Evolutionary conservation across 2,113 vertebrate genomes (phyloP), one percentile per base, ranked within the genome.

Genomic region (Sceloporus undulatus): DNA sequence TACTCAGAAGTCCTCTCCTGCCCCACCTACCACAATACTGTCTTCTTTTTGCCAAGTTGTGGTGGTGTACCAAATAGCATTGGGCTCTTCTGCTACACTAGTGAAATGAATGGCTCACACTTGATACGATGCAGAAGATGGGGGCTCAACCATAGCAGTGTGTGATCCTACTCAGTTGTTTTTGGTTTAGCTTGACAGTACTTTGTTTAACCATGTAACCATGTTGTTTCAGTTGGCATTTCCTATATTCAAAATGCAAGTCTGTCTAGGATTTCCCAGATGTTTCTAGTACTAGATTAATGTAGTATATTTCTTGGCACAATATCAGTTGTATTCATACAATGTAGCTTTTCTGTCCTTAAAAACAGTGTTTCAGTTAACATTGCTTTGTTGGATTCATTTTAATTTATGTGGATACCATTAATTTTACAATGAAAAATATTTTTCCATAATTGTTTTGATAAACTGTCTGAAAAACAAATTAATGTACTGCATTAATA

Each of bases 401-500:
- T 91, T 38, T 90, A 89, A 85, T 91, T 68, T 91, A 89, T 95
- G 93, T 95, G 92, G 91, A 79, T 92, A 88, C 91, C 92, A 88
- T 93, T 85, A 62, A 54, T 94, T 95, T 96, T 95, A 74, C 96
- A 90, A 85, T 91, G 79, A 78, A 87, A 76, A 88, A 92, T 86
- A 89, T 83, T 25, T 89, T 94, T 92, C 77, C 85, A 62, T 92
- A 90, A 68, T 93, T 94, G 87, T 80, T 92, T 94, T 89, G 85
- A 80, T 94, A 42, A 8, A 25, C 8, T 70, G 66, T 25, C 9
- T 27, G 89, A 95, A 92, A 90, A 94, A 90, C 89, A 94, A 95
- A 92, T 75, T 92, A 73, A 94, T 92, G 89, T 95, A 93, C 88
- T 93, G 86, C 90, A 84, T 96, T 95, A 96, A 96, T 96, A 96